A percentile compares a stretch with the other conserved stretches of the same genome.
phyloP scores from a whole-genome alignment of 2,888 invertebrate species.

The Tetranychus piercei region DNA sequence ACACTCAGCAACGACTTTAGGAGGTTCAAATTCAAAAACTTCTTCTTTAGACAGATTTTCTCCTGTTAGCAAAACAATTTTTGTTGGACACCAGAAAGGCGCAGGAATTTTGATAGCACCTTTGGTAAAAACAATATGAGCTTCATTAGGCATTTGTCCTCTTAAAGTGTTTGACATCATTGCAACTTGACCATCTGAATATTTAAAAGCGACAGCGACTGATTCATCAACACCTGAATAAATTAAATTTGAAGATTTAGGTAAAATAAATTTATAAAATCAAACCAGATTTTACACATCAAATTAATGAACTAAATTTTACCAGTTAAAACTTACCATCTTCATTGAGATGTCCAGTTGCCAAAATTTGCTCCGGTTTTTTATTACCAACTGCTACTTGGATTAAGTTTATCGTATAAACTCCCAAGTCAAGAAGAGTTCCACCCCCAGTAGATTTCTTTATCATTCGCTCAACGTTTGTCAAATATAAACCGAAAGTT shows the following conservation, averaged over 20 bases:
- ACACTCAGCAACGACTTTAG: constrained; percentile 41
- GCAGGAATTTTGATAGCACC: constrained; percentile 43
- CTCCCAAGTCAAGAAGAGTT: constrained; percentile 52
- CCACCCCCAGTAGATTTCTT: constrained; percentile 55
- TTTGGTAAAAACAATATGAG: constrained; percentile 47
- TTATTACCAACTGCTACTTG: constrained; percentile 48
- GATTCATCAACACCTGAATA: constrained; percentile 45
- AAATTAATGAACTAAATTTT: too few relatives aligned
- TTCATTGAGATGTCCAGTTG: constrained; percentile 48
- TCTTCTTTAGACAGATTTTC: constrained; percentile 9
- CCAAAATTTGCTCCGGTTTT: constrained; percentile 47
- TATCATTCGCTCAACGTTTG: constrained; percentile 34
- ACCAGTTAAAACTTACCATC: constrained; percentile 34
- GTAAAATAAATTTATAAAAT: background rate
- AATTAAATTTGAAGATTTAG: background rate
- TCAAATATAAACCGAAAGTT: constrained; percentile 46
- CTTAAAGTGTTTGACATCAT: constrained; percentile 34
- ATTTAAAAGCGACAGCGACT: constrained; percentile 47
- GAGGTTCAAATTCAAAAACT: constrained; percentile 43
- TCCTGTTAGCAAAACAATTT: constrained; percentile 6
- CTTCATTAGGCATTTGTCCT: constrained; percentile 45
- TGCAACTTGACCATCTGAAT: constrained; percentile 45
- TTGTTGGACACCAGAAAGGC: constrained; percentile 11
- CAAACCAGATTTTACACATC: too few relatives aligned
- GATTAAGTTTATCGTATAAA: constrained; percentile 54